Conservation (phyloP, 1,140 invertebrate species). For the Cylas formicarius region DNA sequence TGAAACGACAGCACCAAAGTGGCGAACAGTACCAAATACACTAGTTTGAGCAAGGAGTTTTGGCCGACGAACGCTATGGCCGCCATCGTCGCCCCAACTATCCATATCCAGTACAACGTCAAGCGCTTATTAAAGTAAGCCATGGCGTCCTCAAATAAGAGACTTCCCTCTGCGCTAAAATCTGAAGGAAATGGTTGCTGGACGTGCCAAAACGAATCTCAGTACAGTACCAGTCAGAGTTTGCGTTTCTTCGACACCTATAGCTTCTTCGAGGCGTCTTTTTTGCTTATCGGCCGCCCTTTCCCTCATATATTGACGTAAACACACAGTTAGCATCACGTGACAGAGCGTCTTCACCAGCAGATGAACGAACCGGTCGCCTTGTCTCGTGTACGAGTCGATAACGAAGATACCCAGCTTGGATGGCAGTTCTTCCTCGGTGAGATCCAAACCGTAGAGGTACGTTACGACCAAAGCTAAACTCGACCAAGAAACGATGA, state of each 20-base stretch:
- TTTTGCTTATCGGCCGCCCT: constrained; percentile 1
- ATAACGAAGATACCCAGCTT: not conserved
- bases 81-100: constrained; percentile 10
- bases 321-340: constrained; percentile 10
- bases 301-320: constrained; percentile 10
- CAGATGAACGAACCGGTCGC: constrained; percentile 10
- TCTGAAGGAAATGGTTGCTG: constrained; percentile 2
- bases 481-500: constrained; percentile 10
- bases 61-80: constrained; percentile 10
- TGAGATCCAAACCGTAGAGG: constrained; percentile 9
- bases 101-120: constrained; percentile 12
- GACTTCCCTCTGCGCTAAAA: constrained; percentile 1
- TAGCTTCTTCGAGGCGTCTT: not conserved
- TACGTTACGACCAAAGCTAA: constrained; percentile 8
- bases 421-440: constrained; percentile 4
- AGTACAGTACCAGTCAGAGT: not conserved
- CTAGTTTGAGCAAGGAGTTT: constrained; percentile 8
- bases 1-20: constrained; percentile 8
- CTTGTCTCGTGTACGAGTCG: not conserved
- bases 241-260: not conserved
- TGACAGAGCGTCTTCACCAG: constrained; percentile 8
- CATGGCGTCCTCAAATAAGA: not conserved
- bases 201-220: not conserved
- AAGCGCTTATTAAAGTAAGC: constrained; percentile 1
- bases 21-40: constrained; percentile 7